Conservation (phyloP, 2,113 vertebrate species). For the Tragelaphus strepsiceros region DNA sequence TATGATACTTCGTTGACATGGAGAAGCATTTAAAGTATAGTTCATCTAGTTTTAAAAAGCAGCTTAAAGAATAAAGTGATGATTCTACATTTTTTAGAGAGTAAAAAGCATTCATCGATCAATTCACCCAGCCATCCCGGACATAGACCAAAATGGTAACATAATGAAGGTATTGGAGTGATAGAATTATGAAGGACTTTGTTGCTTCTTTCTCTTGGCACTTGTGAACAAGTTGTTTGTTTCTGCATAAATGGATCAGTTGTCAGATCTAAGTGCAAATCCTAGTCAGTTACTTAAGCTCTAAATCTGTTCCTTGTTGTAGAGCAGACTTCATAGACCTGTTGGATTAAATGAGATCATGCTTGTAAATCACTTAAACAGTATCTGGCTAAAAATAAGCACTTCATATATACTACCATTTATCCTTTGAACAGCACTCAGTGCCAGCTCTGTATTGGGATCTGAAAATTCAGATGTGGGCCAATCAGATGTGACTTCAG, state of each 20-base stretch:
- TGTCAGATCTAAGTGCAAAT: not conserved
- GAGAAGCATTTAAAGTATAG: not conserved
- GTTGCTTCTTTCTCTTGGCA: not conserved
- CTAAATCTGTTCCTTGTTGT: not conserved
- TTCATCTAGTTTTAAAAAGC: not conserved
- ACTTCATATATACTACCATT: too few relatives aligned
- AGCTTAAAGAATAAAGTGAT: not conserved
- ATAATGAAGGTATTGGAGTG: not conserved
- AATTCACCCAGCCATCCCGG: not conserved
- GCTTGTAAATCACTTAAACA: not conserved
- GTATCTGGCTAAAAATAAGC: not conserved
- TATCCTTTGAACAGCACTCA: rapidly evolving
- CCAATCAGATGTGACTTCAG: not conserved
- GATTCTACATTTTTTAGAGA: not conserved
- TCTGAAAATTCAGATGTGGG: not conserved
- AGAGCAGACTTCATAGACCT: not conserved
- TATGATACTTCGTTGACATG: not conserved
- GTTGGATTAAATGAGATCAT: not conserved
- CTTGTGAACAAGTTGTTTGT: not conserved
- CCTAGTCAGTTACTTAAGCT: not conserved
- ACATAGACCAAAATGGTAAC: not conserved
- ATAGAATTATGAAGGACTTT: not conserved
- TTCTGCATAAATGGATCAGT: not conserved
- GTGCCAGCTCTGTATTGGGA: not conserved
- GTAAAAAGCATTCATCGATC: not conserved